Evolutionary conservation across 2,113 vertebrate species (phyloP).

Genomic region (Hippocampus abdominalis): DNA sequence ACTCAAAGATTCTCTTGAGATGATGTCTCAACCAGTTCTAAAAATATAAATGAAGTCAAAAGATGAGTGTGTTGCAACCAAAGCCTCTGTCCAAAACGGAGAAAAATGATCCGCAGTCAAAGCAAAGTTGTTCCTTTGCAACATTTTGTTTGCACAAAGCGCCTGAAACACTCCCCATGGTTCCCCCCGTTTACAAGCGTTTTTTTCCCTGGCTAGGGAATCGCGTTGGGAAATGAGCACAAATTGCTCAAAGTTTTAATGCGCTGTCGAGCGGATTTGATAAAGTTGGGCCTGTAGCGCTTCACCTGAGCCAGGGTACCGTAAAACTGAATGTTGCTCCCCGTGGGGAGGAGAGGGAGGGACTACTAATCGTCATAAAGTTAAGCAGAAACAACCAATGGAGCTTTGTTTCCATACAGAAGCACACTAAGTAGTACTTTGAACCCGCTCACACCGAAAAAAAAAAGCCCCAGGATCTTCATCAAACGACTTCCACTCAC

Average conservation of each 20-base stretch:
- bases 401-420: slow-evolving; percentile 15
- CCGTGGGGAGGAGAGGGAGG: slow-evolving; percentile 26
- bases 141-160: slow-evolving; percentile 21
- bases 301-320: slow-evolving; percentile 25
- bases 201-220: slow-evolving; percentile 41
- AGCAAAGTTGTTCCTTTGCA: slow-evolving; percentile 23
- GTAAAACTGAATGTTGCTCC: slow-evolving; percentile 40
- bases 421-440: background rate
- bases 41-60: slow-evolving; percentile 10
- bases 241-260: slow-evolving; percentile 53
- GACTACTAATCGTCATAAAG: slow-evolving; percentile 51
- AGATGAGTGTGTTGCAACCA: slow-evolving; percentile 22
- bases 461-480: slow-evolving; percentile 1
- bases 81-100: slow-evolving; percentile 26
- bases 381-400: slow-evolving; percentile 15
- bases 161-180: slow-evolving; percentile 14
- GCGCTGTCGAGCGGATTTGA: slow-evolving; percentile 39
- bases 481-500: slow-evolving; percentile 10
- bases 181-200: slow-evolving; percentile 52
- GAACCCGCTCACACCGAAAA: background rate
- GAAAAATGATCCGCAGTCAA: slow-evolving; percentile 26
- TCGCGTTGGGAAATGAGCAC: slow-evolving; percentile 55
- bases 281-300: slow-evolving; percentile 22
- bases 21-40: slow-evolving; percentile 6
- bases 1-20: slow-evolving; percentile 26